phyloP scores from a whole-genome alignment of 1,140 invertebrate genomes.

The Drosophila eugracilis region DNA sequence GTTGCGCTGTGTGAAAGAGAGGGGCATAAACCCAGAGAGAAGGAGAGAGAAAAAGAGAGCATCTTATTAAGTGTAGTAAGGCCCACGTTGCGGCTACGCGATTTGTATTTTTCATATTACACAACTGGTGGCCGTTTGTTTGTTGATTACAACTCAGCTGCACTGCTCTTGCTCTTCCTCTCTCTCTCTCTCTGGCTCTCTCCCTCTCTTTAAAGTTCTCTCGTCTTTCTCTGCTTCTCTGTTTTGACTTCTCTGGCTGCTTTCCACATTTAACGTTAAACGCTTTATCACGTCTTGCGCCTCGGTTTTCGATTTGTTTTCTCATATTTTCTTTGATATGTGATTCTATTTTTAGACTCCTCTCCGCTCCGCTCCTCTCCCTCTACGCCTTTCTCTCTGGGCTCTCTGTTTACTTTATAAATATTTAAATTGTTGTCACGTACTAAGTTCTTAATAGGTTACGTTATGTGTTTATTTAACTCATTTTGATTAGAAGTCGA shows the following conservation, averaged over 20 bases:
- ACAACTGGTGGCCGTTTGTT: constrained; percentile 66
- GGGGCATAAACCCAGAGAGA: not conserved
- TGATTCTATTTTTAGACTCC: constrained; percentile 74
- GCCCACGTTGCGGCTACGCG: constrained; percentile 72
- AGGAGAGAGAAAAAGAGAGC: constrained; percentile 5
- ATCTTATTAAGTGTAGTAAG: not conserved
- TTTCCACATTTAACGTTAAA: constrained; percentile 65
- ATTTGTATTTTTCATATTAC: constrained; percentile 67
- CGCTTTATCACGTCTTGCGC: constrained; percentile 74
- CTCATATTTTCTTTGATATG: constrained; percentile 75
- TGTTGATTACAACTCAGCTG: constrained; percentile 49
- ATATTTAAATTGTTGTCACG: constrained; percentile 84
- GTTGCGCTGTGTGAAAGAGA: constrained; percentile 43
- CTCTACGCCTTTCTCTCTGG: not conserved
- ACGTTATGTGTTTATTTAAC: constrained; percentile 84
- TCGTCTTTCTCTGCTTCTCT: constrained; percentile 37
- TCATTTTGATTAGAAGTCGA: constrained; percentile 79
- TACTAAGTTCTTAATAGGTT: constrained; percentile 84
- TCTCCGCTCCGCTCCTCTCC: not conserved
- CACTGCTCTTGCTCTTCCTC: constrained; percentile 19
- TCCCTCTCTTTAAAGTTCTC: not conserved
- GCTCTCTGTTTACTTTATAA: constrained; percentile 83
- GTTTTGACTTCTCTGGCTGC: constrained; percentile 43
- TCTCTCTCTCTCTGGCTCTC: not conserved
- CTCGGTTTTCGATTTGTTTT: constrained; percentile 47